Base-by-base conservation (phyloP, 2,113 vertebrate species). In the Athene noctua region DNA sequence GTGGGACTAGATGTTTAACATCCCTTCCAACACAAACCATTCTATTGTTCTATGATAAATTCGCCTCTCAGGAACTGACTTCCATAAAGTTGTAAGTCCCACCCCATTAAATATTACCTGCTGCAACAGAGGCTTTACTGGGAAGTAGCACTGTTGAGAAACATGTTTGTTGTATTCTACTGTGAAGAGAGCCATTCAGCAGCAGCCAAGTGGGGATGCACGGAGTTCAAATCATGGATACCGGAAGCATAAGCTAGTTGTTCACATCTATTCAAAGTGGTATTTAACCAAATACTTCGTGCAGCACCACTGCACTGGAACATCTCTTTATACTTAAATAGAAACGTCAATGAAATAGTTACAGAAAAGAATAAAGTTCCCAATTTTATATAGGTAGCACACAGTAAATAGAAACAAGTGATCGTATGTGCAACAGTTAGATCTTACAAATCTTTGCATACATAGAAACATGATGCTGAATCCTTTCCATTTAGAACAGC, bases 31-130 rank as follows among this genome's bases (percentile, higher is more conserved):
- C 46, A 19, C 46, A 47, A 47, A 47, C 46, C 46, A 47, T 47
- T 47, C 46, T 46, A 46, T 46, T 16, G 18, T 46, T 46, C 46
- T 47, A 18, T 18, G 46, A 47, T 47, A 89, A 95, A 95, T 94
- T 94, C 62, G 92, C 82, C 92, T 94, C 70, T 63, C 57, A 22
- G 66, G 77, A 94, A 91, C 9, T 82, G 77, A 87, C 73, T 94
- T 95, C 66, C 46, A 95, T 63, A 51, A 92, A 94, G 85, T 59
- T 2, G 0, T 70, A 70, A 90, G 86, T 95, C 94, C 95, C 91
- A 94, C 80, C 66, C 78, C 92, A 92, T 94, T 87, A 94, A 96
- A 89, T 14, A 23, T 73, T 57, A 46, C 49, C 52, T 85, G 73
- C 83, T n/a, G 52, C 61, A 70, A 80, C 36, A 32, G 34, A 81